Evolutionary conservation across 2,888 invertebrate species (phyloP).

Genomic region (Pardosa pseudoannulata): DNA sequence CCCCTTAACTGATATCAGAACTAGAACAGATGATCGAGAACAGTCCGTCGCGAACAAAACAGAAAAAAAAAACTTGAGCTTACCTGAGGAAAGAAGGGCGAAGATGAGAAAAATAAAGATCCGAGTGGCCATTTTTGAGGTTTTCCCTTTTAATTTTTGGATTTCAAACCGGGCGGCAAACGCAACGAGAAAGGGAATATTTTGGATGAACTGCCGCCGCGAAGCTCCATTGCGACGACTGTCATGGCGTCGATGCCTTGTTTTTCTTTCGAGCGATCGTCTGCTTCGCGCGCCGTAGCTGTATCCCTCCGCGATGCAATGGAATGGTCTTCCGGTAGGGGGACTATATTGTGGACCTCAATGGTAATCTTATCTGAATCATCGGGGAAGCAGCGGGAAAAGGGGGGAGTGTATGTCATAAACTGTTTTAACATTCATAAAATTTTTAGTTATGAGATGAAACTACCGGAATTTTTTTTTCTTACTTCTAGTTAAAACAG

Average conservation of each 20-base stretch:
- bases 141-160: conserved; percentile 43
- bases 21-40: conserved; percentile 46
- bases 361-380: not conserved
- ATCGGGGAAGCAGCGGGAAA: not conserved
- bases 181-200: conserved; percentile 48
- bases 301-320: conserved; percentile 45
- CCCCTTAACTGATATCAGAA: not conserved
- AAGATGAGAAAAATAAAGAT: conserved; percentile 47
- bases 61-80: conserved; percentile 26
- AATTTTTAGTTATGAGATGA: too few relatives aligned
- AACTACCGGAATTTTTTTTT: too few relatives aligned
- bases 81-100: conserved; percentile 29
- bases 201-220: conserved; percentile 50
- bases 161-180: conserved; percentile 54
- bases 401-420: not conserved
- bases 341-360: conserved; percentile 44
- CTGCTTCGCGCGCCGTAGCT: conserved; percentile 28
- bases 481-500: too few relatives aligned
- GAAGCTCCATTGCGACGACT: conserved; percentile 32
- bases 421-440: too few relatives aligned
- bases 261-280: conserved; percentile 28
- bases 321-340: conserved; percentile 20
- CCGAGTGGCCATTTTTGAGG: conserved; percentile 30
- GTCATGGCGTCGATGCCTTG: conserved; percentile 70
- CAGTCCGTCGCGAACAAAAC: conserved; percentile 18